Conservation (phyloP, 2,797 vertebrate species). For the Typhlichthys eigenmanni region DNA sequence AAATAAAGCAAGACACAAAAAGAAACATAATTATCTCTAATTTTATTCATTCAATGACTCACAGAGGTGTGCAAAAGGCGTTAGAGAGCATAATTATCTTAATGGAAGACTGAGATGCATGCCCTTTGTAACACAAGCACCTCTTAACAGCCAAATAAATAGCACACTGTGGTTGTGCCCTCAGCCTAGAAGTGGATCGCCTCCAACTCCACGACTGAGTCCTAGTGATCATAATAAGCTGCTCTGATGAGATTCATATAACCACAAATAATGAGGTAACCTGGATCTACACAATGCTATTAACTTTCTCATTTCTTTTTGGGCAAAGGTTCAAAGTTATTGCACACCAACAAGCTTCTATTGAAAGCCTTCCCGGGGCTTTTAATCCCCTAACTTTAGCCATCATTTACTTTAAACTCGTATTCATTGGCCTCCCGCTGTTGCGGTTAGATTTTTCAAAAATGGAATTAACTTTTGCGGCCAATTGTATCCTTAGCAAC, state of each 20-base stretch:
- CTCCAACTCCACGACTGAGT: conserved; percentile 68
- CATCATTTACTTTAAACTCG: conserved; percentile 22
- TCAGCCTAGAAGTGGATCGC: conserved; percentile 67
- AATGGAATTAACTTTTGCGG: conserved; percentile 51
- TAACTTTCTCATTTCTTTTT: conserved; percentile 38
- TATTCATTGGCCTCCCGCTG: conserved; percentile 14
- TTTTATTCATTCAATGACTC: conserved; percentile 69
- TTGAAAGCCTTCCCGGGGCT: conserved; percentile 33
- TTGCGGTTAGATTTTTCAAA: conserved; percentile 35
- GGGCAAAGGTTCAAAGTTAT: conserved; percentile 54
- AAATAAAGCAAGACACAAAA: conserved; percentile 25
- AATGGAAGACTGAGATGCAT: conserved; percentile 76
- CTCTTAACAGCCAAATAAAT: conserved; percentile 80
- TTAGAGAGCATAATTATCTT: conserved; percentile 76
- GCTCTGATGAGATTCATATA: conserved; percentile 69
- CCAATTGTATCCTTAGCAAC: conserved; percentile 32
- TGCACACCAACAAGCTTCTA: conserved; percentile 56
- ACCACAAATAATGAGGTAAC: conserved; percentile 68
- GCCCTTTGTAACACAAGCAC: conserved; percentile 78
- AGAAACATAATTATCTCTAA: conserved; percentile 71
- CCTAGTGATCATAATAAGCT: conserved; percentile 77
- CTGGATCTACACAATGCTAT: conserved; percentile 58
- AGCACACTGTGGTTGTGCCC: conserved; percentile 62
- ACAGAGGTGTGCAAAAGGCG: conserved; percentile 65
- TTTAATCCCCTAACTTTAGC: conserved; percentile 34